Evolutionary conservation across 2,888 invertebrate species (phyloP), one percentile per base, ranked within the genome.

Genomic region (Alloplasta piceator): DNA sequence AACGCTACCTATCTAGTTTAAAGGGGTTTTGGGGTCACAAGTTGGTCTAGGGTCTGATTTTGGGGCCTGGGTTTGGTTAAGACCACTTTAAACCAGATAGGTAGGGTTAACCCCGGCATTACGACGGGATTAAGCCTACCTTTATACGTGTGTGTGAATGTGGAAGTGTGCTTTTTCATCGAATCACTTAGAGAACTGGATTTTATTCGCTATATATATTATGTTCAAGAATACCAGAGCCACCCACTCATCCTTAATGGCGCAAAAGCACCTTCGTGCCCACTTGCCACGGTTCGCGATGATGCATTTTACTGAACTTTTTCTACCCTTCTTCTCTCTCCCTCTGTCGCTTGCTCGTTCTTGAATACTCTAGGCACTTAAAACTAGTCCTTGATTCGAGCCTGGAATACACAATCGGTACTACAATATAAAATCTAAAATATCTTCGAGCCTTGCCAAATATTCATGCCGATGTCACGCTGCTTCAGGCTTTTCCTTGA

Each of bases 361-460:
- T 71, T 46, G 48, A 9, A 60, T 9, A 52, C 43, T 7, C 46
- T 12, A 6, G 12, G 12, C 41, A 67, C 61, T 70, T 36, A 67
- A 41, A n/a, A 52, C 46, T 4, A 63, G 74, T 78, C 78, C 81
- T 81, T 74, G 81, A 74, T 78, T 70, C 68, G 36, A 43, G 6
- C 38, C 58, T 16, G 73, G 64, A 73, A 70, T 81, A 58, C 66
- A 63, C 74, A 52, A 16, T 70, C 46, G 43, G 7, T 41, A 74
- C 74, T 71, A 74, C 74, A 75, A 73, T 76, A 77, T 75, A 64
- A 50, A 79, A 80, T 84, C 14, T 66, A 67, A 80, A 77, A 70
- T 80, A 68, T 68, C 50, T 55, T 60, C 39, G 74, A 81, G 74
- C 80, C 78, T 84, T 39, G 85, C 87, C 88, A 87, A 88, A 87